Conservation (phyloP, 2,888 invertebrate genomes). For the Heterodera filipjevi region DNA sequence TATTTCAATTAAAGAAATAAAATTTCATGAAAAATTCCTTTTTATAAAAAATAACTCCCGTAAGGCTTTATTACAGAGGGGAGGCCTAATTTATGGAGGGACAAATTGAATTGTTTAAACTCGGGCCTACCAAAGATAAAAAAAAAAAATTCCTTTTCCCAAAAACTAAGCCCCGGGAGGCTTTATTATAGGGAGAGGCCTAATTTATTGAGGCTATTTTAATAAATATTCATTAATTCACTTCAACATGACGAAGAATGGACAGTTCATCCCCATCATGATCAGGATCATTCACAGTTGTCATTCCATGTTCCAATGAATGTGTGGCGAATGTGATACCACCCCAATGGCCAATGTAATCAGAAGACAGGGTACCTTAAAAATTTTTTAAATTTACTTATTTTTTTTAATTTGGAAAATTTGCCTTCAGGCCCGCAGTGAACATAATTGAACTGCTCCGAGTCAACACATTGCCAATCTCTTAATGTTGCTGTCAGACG, state of each 20-base stretch:
- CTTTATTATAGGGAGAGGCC: no score
- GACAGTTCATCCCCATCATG: slow-evolving; percentile 71
- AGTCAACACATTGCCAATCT: slow-evolving; percentile 75
- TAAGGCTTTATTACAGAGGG: no score
- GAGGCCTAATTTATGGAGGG: no score
- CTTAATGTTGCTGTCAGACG: slow-evolving; percentile 51
- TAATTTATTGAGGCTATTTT: background rate
- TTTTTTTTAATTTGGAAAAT: background rate
- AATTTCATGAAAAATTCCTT: background rate
- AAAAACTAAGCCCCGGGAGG: no score
- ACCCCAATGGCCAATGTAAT: slow-evolving; percentile 84
- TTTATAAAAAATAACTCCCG: no score
- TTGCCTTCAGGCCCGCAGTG: slow-evolving; percentile 75
- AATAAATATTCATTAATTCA: slow-evolving; percentile 65
- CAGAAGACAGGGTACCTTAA: slow-evolving; percentile 68
- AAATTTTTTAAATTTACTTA: slow-evolving; percentile 15
- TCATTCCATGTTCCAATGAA: slow-evolving; percentile 33
- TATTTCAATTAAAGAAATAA: background rate
- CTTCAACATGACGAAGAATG: slow-evolving; percentile 75
- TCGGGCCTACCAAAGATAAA: no score
- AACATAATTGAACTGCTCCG: slow-evolving; percentile 84
- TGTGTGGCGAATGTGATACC: slow-evolving; percentile 77
- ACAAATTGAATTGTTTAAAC: no score
- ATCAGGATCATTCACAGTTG: background rate
- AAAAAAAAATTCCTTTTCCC: no score